Evolutionary conservation across 2,113 vertebrate species (phyloP).

Genomic region (Pteruthius melanotis): DNA sequence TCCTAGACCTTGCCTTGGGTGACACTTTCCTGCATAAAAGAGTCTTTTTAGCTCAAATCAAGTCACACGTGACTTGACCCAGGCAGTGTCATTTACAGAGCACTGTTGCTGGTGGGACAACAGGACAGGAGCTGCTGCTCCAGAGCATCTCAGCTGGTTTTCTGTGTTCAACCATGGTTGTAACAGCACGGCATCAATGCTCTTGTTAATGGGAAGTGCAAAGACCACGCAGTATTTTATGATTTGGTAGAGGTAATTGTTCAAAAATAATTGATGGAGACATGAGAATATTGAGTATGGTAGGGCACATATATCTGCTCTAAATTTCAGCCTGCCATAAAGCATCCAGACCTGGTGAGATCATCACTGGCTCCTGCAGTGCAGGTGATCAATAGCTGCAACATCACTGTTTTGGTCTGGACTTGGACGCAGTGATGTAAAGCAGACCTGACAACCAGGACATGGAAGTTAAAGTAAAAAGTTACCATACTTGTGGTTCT

Average conservation of each 20-base stretch:
- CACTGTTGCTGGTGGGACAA: neutral
- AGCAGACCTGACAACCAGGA: neutral
- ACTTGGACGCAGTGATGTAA: neutral
- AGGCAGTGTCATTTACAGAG: neutral
- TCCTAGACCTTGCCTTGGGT: neutral
- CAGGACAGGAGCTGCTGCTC: neutral
- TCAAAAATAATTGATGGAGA: neutral
- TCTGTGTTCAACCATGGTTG: neutral
- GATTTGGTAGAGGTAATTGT: neutral
- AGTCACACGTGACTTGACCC: neutral
- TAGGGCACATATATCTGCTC: neutral
- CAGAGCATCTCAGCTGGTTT: neutral
- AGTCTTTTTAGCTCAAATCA: neutral
- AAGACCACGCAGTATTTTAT: neutral
- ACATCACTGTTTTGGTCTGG: neutral
- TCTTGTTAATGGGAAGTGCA: neutral
- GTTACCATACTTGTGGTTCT: neutral
- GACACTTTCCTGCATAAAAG: neutral
- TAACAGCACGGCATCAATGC: neutral
- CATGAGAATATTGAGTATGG: neutral
- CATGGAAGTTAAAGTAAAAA: neutral
- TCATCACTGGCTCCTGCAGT: neutral
- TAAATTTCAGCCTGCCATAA: neutral
- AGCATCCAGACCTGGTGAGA: neutral
- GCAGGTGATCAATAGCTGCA: neutral